These are phyloP conservation scores for Crax fasciolata DNA, from an alignment of 2,797 vertebrate species.

Conservation along the genomic window DNA sequence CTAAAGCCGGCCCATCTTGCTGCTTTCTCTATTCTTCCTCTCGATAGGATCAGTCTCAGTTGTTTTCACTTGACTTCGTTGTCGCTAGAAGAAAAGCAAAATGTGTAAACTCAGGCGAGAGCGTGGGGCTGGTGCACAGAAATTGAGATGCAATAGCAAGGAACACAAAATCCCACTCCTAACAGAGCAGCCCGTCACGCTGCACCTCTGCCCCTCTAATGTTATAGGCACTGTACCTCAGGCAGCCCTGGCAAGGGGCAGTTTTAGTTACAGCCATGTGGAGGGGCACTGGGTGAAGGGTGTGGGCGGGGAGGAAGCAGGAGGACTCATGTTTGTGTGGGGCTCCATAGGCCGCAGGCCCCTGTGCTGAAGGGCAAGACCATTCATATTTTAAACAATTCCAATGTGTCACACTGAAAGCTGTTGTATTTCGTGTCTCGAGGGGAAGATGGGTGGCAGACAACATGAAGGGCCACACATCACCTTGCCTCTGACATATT, in stretches of 20 bases:
- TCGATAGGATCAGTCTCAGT: background rate
- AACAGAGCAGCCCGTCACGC: background rate
- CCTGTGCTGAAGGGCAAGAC: background rate
- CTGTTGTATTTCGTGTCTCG: background rate
- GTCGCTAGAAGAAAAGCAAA: slow-evolving; percentile 1
- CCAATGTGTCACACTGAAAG: background rate
- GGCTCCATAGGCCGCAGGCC: background rate
- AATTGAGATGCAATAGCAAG: background rate
- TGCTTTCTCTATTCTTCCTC: background rate
- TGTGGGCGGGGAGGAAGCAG: background rate
- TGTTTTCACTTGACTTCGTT: background rate
- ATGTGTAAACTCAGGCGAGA: background rate
- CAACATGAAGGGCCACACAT: background rate
- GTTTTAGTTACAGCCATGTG: background rate
- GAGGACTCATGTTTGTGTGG: background rate
- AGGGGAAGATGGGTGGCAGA: background rate
- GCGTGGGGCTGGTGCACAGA: background rate
- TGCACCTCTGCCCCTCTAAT: background rate
- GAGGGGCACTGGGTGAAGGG: background rate
- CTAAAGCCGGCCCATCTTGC: background rate
- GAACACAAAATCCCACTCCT: slow-evolving; percentile 38
- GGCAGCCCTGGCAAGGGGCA: background rate
- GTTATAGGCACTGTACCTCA: background rate
- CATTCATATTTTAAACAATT: background rate
- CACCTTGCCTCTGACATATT: background rate